Conservation (phyloP, 2,888 invertebrate species). For the Omphaloscelis lunosa region DNA sequence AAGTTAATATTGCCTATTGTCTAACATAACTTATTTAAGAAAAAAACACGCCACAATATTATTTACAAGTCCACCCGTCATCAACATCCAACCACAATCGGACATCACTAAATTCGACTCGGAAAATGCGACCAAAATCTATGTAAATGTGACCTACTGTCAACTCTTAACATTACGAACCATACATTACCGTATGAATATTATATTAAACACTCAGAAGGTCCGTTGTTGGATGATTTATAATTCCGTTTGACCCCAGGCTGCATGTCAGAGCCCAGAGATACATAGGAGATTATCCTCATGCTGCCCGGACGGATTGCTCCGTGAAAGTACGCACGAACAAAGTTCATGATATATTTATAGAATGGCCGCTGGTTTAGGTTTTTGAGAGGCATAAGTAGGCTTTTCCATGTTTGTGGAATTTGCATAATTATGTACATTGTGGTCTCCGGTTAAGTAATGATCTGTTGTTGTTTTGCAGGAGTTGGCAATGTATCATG, state of each 20-base stretch:
- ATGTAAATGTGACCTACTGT: constrained; percentile 77
- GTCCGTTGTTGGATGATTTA: constrained; percentile 73
- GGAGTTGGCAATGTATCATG: background rate
- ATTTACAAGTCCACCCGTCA: background rate
- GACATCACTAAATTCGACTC: constrained; percentile 15
- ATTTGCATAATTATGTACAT: constrained; percentile 41
- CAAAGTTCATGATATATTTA: constrained; percentile 56
- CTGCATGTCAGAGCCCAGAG: constrained; percentile 57
- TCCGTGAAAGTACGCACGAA: constrained; percentile 30
- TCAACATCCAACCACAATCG: constrained; percentile 26
- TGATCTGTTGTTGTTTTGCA: constrained; percentile 15
- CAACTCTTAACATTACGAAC: constrained; percentile 63
- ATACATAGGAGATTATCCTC: constrained; percentile 59
- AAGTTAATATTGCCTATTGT: background rate
- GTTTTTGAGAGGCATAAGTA: constrained; percentile 47
- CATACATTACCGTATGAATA: constrained; percentile 73
- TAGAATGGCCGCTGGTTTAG: constrained; percentile 32
- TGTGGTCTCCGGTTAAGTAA: constrained; percentile 13
- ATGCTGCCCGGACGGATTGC: constrained; percentile 57
- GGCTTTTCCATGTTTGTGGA: constrained; percentile 29
- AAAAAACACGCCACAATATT: background rate
- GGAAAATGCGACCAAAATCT: constrained; percentile 46
- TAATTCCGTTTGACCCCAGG: constrained; percentile 79
- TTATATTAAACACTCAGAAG: constrained; percentile 76
- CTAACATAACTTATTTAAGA: too few relatives aligned